These are phyloP conservation scores for Steatocranus sp. DNA, from an alignment of 2,797 vertebrate species.

Conservation along the genomic window DNA sequence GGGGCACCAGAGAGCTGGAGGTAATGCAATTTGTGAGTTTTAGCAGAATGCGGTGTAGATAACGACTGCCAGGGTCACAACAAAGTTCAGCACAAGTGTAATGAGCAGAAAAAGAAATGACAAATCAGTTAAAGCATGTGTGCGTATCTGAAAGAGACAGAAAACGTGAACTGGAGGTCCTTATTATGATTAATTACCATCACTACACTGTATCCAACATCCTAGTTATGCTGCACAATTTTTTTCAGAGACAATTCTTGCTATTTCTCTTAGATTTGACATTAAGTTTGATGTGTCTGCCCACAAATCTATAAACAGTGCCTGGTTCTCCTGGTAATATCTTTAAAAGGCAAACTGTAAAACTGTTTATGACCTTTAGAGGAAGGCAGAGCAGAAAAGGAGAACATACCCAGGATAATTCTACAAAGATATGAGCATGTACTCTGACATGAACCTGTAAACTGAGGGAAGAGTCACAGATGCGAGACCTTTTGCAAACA, in stretches of 20 bases:
- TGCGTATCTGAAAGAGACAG: neutral
- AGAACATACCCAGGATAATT: neutral
- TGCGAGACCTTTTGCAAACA: neutral
- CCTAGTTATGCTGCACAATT: neutral
- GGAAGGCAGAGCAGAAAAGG: neutral
- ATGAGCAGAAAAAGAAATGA: constrained; percentile 41
- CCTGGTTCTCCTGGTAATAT: neutral
- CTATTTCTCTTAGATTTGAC: neutral
- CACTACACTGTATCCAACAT: neutral
- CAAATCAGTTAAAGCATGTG: constrained; percentile 3
- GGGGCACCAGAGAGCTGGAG: constrained; percentile 30
- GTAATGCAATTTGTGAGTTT: constrained; percentile 41
- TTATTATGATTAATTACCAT: neutral
- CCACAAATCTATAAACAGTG: neutral
- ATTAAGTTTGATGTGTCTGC: neutral
- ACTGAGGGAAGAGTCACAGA: neutral
- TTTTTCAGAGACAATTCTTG: neutral
- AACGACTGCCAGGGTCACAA: constrained; percentile 56
- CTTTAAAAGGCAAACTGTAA: neutral
- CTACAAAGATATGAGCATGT: neutral
- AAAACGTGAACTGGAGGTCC: neutral
- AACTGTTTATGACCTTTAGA: constrained; percentile 12
- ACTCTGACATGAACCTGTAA: neutral
- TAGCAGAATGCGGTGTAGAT: constrained; percentile 22
- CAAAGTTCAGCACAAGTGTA: constrained; percentile 37